A percentile compares a stretch with the other conserved stretches of the same genome.
Conservation (phyloP, 2,888 invertebrate species). For the Amphipoea oculea region DNA sequence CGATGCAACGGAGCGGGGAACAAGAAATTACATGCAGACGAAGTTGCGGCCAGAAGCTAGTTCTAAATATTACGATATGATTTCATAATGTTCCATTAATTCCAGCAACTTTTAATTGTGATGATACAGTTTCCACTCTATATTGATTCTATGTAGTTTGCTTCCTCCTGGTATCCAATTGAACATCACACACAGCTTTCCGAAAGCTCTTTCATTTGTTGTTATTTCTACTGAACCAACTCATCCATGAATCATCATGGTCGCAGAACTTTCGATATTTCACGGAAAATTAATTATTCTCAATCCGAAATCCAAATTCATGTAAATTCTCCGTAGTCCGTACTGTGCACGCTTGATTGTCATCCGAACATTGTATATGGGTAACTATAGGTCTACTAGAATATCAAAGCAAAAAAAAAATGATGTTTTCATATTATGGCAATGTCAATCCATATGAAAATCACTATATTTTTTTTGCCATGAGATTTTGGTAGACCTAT, state of each 20-base stretch:
- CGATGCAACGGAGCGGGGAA: no score
- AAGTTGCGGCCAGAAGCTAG: no score
- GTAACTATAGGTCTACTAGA: no score
- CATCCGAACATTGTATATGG: not conserved
- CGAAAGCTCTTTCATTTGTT: not conserved
- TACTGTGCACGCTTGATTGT: not conserved
- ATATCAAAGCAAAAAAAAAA: no score
- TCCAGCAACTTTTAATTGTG: not conserved
- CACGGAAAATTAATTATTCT: conserved; percentile 34
- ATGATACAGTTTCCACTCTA: not conserved
- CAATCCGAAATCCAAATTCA: not conserved
- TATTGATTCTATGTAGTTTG: not conserved
- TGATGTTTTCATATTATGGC: no score
- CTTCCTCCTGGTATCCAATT: not conserved
- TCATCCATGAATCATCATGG: not conserved
- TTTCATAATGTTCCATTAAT: no score
- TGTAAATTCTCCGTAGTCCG: not conserved
- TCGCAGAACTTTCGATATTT: conserved; percentile 25
- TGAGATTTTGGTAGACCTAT: no score
- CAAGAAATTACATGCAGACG: no score
- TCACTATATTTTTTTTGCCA: no score
- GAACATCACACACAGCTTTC: not conserved
- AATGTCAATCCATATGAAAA: no score
- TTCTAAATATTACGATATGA: no score
- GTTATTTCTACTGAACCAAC: not conserved